Conservation (phyloP, 2,888 invertebrate species). For the Yponomeuta cagnagella region DNA sequence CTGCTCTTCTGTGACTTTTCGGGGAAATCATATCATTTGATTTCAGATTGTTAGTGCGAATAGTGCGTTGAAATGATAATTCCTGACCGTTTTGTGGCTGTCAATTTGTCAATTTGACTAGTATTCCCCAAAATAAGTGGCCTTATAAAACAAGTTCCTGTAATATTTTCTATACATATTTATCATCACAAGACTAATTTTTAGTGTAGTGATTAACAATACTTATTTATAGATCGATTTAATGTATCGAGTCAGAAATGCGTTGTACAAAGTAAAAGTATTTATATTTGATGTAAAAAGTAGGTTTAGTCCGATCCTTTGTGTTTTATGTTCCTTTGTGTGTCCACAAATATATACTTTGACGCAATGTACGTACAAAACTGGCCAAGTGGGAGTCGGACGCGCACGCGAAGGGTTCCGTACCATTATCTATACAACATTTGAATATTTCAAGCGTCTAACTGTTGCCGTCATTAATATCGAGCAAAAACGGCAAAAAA, state of each 20-base stretch:
- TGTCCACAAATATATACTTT: not conserved
- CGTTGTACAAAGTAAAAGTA: not conserved
- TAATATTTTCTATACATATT: conserved; percentile 3
- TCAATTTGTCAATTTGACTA: not conserved
- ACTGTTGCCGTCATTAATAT: too few species aligned
- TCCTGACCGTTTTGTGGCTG: too few species aligned
- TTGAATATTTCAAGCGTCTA: too few species aligned
- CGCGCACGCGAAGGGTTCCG: too few species aligned
- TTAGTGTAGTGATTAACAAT: not conserved
- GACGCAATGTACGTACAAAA: too few species aligned
- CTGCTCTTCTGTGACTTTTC: not conserved
- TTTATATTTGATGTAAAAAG: not conserved
- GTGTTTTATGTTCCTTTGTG: not conserved
- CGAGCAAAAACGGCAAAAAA: too few species aligned
- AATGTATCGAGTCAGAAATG: not conserved
- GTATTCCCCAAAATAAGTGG: conserved; percentile 18
- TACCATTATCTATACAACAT: too few species aligned
- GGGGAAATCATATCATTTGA: not conserved
- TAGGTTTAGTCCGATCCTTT: not conserved
- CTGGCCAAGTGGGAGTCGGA: too few species aligned
- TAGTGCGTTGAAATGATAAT: too few species aligned
- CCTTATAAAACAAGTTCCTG: conserved; percentile 9
- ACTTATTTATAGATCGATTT: not conserved
- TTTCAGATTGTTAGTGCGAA: too few species aligned
- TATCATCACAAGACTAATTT: conserved; percentile 12